A percentile compares a stretch with the other conserved stretches of the same genome.
Conservation (phyloP, 1,140 invertebrate species). For the Drosophila navojoa region DNA sequence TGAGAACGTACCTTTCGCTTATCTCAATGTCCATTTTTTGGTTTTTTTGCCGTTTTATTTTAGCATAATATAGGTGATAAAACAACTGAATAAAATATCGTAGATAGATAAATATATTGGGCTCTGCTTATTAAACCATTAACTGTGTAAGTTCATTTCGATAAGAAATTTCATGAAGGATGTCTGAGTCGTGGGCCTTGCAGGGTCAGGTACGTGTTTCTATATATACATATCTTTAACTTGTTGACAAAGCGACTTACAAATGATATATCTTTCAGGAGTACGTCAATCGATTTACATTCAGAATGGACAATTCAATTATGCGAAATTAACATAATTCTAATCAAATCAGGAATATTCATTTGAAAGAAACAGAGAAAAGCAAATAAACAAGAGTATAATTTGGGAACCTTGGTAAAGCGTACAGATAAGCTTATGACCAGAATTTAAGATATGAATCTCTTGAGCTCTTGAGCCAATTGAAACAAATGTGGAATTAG, state of each 20-base stretch:
- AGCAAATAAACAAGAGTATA: no score
- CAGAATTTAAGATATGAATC: no score
- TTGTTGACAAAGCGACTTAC: background rate
- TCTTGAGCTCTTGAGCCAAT: no score
- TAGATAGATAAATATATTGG: conserved; percentile 13
- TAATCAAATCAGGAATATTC: no score
- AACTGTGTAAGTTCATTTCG: conserved; percentile 11
- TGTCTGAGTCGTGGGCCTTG: background rate
- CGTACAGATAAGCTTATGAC: no score
- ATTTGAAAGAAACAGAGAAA: no score
- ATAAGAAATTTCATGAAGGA: conserved; percentile 5
- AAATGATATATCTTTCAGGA: conserved; percentile 7
- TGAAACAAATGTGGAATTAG: no score
- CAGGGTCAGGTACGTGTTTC: conserved; percentile 15
- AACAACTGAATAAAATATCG: background rate
- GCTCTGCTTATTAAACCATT: conserved; percentile 1
- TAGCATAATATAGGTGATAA: conserved; percentile 12
- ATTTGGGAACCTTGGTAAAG: no score
- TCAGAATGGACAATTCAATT: no score
- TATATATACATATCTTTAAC: background rate
- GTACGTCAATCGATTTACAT: no score
- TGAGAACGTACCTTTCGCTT: conserved; percentile 15
- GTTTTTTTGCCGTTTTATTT: background rate
- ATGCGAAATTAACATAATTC: no score
- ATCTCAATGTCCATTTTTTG: conserved; percentile 17